phyloP scores from a whole-genome alignment of 1,140 invertebrate genomes.

The Spodoptera frugiperda region DNA sequence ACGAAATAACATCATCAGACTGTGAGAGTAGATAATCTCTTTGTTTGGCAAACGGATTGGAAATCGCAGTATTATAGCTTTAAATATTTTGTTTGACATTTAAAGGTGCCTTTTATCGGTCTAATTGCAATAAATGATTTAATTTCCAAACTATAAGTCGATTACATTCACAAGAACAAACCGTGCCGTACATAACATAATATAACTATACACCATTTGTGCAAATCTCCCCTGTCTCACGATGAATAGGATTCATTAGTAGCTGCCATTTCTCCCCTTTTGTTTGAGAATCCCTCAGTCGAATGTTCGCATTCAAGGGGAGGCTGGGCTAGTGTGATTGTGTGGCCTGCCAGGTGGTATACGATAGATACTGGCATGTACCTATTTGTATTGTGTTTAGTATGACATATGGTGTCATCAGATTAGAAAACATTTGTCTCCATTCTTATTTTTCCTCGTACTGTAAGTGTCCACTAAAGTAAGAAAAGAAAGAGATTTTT shows the following conservation, averaged over 20 bases:
- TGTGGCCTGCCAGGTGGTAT: not conserved
- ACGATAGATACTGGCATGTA: not conserved
- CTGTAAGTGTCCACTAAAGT: too few species aligned
- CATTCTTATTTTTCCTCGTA: too few species aligned
- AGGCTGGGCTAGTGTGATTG: conserved; percentile 12
- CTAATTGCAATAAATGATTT: too few species aligned
- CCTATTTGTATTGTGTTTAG: not conserved
- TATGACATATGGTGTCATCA: too few species aligned
- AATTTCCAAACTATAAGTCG: not conserved
- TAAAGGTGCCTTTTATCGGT: too few species aligned
- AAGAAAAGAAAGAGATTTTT: too few species aligned
- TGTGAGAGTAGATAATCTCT: too few species aligned
- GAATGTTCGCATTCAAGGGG: conserved; percentile 17
- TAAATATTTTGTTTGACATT: too few species aligned
- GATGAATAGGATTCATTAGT: conserved; percentile 46
- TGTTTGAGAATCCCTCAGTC: conserved; percentile 18
- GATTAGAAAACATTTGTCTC: too few species aligned
- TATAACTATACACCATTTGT: not conserved
- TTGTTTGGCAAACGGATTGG: too few species aligned
- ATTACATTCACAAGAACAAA: conserved; percentile 23
- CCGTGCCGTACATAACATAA: conserved; percentile 3
- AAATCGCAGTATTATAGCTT: too few species aligned
- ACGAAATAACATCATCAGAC: too few species aligned
- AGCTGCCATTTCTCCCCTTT: conserved; percentile 8
- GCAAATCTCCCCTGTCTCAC: conserved; percentile 2